phyloP scores from a whole-genome alignment of 2,888 invertebrate species.

The Atrina japonica region DNA sequence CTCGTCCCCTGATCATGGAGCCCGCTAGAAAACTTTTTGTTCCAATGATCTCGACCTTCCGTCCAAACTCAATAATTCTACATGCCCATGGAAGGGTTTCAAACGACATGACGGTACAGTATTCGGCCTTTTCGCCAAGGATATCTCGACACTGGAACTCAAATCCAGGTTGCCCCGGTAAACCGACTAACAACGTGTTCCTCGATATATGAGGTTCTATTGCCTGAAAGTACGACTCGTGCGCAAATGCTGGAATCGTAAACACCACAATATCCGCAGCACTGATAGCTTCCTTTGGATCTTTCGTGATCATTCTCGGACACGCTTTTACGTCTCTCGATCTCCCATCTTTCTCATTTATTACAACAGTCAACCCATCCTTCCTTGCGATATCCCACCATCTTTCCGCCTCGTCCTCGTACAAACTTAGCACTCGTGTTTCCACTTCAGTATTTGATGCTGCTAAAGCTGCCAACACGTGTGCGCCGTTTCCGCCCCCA shows the following conservation, averaged over 20 bases:
- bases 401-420: constrained; percentile 66
- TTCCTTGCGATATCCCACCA: constrained; percentile 59
- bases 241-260: constrained; percentile 67
- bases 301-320: constrained; percentile 58
- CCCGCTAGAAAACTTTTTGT: constrained; percentile 55
- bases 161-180: constrained; percentile 73
- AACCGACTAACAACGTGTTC: constrained; percentile 65
- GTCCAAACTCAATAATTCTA: constrained; percentile 65
- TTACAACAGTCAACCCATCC: constrained; percentile 46
- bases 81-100: constrained; percentile 70
- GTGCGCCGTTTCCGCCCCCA: constrained; percentile 72
- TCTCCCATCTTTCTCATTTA: constrained; percentile 45
- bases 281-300: constrained; percentile 59
- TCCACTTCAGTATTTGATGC: constrained; percentile 61
- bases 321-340: constrained; percentile 52
- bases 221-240: constrained; percentile 66
- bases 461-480: constrained; percentile 65
- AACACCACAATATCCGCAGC: constrained; percentile 67
- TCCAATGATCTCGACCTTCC: constrained; percentile 54
- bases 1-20: constrained; percentile 57
- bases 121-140: constrained; percentile 47
- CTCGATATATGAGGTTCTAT: constrained; percentile 62
- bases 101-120: constrained; percentile 66
- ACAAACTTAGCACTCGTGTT: constrained; percentile 62
- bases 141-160: constrained; percentile 67